Evolutionary conservation across 2,888 invertebrate species (phyloP).

Genomic region (Autographa gamma): DNA sequence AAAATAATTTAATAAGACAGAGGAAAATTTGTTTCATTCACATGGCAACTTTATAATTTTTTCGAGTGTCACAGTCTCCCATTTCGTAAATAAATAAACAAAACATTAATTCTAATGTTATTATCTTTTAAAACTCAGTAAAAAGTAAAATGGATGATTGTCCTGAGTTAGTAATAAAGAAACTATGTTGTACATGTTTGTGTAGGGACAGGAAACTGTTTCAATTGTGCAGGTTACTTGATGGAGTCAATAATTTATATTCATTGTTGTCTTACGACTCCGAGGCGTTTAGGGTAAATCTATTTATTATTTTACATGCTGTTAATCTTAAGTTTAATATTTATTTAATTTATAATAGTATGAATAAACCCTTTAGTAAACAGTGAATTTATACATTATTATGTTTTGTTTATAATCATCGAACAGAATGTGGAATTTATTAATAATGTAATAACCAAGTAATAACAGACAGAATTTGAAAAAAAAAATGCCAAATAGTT

Average conservation of each 20-base stretch:
- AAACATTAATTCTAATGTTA: neutral
- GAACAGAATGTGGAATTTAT: too few species aligned
- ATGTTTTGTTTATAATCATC: too few species aligned
- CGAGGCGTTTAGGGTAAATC: constrained; percentile 74
- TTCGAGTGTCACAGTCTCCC: too few species aligned
- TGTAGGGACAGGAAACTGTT: constrained; percentile 71
- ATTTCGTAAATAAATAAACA: constrained; percentile 12
- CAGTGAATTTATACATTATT: too few species aligned
- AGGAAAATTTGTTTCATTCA: too few species aligned
- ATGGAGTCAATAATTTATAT: constrained; percentile 78
- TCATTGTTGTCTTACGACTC: constrained; percentile 71
- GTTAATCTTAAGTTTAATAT: neutral
- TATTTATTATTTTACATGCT: neutral
- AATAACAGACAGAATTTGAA: too few species aligned
- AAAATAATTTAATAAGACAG: too few species aligned
- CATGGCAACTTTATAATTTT: too few species aligned
- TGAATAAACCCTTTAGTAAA: too few species aligned
- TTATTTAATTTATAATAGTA: too few species aligned
- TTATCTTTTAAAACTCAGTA: neutral
- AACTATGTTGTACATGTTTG: constrained; percentile 77
- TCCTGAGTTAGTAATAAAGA: constrained; percentile 62
- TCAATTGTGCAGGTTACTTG: constrained; percentile 68
- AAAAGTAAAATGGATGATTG: constrained; percentile 64
- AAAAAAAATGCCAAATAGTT: too few species aligned
- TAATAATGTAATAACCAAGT: too few species aligned